A percentile compares a stretch with the other conserved stretches of the same genome.
Evolutionary conservation across 2,113 vertebrate genomes (phyloP).

Genomic region (Naja naja): DNA sequence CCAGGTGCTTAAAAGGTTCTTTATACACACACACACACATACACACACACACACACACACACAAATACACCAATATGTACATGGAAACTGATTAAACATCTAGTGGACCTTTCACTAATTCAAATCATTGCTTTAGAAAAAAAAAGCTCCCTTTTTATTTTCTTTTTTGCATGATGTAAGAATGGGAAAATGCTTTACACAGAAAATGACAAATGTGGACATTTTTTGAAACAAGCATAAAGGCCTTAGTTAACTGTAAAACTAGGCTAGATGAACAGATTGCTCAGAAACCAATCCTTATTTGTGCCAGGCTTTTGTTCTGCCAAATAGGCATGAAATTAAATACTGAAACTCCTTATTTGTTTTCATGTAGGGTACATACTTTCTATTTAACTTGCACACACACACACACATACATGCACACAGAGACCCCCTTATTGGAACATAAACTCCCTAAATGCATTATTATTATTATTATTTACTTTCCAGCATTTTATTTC

Average conservation of each 20-base stretch:
- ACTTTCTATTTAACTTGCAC: neutral
- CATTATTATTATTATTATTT: neutral
- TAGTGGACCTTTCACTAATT: neutral
- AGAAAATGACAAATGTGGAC: neutral
- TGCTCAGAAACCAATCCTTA: neutral
- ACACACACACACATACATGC: neutral
- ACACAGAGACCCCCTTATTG: neutral
- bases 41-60: neutral
- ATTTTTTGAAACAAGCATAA: no score
- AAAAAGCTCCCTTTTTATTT: neutral
- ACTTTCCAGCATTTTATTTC: neutral
- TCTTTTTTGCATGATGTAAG: neutral
- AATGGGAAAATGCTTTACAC: neutral
- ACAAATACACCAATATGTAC: neutral
- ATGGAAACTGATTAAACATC: neutral
- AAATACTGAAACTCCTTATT: neutral
- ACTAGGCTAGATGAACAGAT: neutral
- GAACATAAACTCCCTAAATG: neutral
- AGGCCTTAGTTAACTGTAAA: neutral
- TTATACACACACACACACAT: neutral
- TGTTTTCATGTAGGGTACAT: neutral
- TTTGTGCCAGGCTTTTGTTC: neutral
- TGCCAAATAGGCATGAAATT: neutral
- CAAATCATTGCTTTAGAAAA: neutral
- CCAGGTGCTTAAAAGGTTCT: neutral